Evolutionary conservation across 2,797 vertebrate genomes (phyloP).

Genomic region (Enoplosus armatus): DNA sequence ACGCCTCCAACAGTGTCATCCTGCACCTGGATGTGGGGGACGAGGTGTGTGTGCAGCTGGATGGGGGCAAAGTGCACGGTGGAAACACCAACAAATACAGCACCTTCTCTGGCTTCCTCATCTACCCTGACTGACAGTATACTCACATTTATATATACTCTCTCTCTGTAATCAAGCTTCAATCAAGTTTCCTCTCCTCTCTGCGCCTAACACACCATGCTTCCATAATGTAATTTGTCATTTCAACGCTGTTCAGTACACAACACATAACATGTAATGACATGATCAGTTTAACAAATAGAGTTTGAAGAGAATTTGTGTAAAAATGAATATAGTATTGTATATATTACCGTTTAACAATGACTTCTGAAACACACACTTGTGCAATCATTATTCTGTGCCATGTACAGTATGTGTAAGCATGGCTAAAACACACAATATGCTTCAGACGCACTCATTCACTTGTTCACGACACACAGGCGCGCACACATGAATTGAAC

Average conservation of each 20-base stretch:
- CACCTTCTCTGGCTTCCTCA: constrained; percentile 97
- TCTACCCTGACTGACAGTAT: constrained; percentile 92
- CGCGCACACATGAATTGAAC: constrained; percentile 30
- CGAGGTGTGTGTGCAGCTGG: constrained; percentile 94
- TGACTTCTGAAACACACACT: constrained; percentile 59
- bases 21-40: constrained; percentile 95
- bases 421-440: constrained; percentile 50
- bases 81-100: constrained; percentile 98
- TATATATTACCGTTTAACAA: constrained; percentile 68
- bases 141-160: constrained; percentile 13
- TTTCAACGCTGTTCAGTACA: constrained; percentile 32
- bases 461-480: constrained; percentile 17
- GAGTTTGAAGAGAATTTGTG: constrained; percentile 51
- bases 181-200: constrained; percentile 41
- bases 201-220: constrained; percentile 51
- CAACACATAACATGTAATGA: constrained; percentile 49
- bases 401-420: constrained; percentile 64
- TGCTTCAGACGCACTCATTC: constrained; percentile 36
- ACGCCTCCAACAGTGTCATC: constrained; percentile 96
- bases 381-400: constrained; percentile 59
- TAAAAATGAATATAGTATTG: constrained; percentile 67
- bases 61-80: constrained; percentile 95
- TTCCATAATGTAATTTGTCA: constrained; percentile 48
- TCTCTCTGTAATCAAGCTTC: constrained; percentile 48
- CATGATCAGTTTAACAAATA: constrained; percentile 52